Evolutionary conservation across 2,888 invertebrate species (phyloP).

Genomic region (Lepidonotus clava): DNA sequence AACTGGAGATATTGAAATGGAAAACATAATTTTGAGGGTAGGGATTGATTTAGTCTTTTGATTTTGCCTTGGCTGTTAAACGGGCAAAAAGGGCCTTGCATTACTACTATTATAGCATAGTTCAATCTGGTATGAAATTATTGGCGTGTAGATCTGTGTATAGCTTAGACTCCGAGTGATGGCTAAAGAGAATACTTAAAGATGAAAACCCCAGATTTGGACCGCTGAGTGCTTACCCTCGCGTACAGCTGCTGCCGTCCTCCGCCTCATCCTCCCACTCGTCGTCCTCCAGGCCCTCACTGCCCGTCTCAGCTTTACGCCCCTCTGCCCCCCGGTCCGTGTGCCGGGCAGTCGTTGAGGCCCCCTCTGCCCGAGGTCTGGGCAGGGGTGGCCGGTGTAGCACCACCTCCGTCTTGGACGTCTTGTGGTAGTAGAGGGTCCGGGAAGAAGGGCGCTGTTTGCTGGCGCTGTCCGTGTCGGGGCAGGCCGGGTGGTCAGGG

Average conservation of each 20-base stretch:
- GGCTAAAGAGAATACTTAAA: too few relatives aligned
- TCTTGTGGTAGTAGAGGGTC: conserved; percentile 53
- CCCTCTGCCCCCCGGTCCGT: neutral
- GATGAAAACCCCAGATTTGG: too few relatives aligned
- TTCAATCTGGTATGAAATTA: too few relatives aligned
- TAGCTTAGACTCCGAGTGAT: too few relatives aligned
- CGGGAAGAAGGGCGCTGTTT: neutral
- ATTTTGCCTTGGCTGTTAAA: too few relatives aligned
- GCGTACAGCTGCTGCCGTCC: neutral
- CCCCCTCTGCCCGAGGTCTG: neutral
- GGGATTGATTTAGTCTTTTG: too few relatives aligned
- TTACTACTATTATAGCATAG: too few relatives aligned
- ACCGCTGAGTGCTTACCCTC: too few relatives aligned
- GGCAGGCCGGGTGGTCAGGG: neutral
- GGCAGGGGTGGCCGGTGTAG: neutral
- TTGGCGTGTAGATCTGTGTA: too few relatives aligned
- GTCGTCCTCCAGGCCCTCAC: neutral
- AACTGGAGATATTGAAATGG: too few relatives aligned
- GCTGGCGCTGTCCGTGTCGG: neutral
- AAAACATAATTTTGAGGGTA: too few relatives aligned
- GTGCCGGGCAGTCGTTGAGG: neutral
- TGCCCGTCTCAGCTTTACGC: neutral
- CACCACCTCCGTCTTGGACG: conserved; percentile 46
- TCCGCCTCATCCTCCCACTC: conserved; percentile 41
- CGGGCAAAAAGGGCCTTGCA: too few relatives aligned